Percentiles rank a stretch among this genome's conserved stretches.
These are phyloP conservation scores for Hemibagrus wyckioides DNA, from an alignment of 2,113 vertebrate species.

Conservation along the genomic window DNA sequence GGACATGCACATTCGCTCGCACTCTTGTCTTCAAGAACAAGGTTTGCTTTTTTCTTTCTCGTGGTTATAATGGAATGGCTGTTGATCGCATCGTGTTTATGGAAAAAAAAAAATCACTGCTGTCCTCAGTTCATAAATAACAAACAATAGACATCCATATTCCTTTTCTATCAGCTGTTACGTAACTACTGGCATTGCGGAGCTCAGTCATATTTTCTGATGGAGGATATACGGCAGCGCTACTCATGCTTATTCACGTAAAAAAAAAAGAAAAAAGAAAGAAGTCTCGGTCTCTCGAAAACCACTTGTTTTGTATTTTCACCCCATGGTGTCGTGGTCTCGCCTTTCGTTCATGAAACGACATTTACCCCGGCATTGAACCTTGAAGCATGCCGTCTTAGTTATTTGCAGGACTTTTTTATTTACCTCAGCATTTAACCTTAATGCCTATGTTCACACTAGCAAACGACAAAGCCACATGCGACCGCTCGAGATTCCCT, in stretches of 20 bases:
- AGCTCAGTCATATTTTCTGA: neutral
- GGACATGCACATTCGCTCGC: constrained; percentile 46
- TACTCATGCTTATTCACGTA: neutral
- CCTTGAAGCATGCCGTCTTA: neutral
- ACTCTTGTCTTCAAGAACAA: constrained; percentile 28
- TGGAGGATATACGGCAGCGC: neutral
- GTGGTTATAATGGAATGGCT: constrained; percentile 46
- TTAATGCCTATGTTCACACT: neutral
- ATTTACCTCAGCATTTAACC: neutral
- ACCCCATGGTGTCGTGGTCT: neutral
- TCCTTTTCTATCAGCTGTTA: constrained; percentile 15
- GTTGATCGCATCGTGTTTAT: neutral
- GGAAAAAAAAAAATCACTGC: neutral
- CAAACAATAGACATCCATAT: neutral
- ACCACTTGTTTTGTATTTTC: neutral
- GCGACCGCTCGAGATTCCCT: neutral
- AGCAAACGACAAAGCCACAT: neutral
- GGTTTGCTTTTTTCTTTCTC: constrained; percentile 12
- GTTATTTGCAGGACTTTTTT: neutral
- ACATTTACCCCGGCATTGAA: neutral
- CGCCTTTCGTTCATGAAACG: neutral
- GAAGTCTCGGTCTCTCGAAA: neutral
- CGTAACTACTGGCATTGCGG: neutral
- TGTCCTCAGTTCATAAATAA: constrained; percentile 7
- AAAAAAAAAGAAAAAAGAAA: too few species aligned